Evolutionary conservation across 1,140 invertebrate genomes (phyloP), one percentile per base, ranked within the genome.

Genomic region (Asbolus verrucosus): DNA sequence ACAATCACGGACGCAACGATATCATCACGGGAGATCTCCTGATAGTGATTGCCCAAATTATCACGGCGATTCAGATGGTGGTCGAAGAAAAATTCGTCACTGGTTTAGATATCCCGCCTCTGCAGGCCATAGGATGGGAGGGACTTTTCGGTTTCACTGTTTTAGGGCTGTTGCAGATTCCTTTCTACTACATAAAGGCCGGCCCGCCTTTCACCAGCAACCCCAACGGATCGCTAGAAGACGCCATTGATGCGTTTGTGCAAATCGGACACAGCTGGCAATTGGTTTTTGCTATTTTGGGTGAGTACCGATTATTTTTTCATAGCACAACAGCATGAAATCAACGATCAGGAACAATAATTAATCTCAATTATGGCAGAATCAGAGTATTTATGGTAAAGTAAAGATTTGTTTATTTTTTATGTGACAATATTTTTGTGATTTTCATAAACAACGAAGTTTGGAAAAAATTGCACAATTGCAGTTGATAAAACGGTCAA

Each of bases 111-210:
- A 94, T 98, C 36, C 91, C 94, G 0, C 87, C 87, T 0, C 70
- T 89, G 68, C 92, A 89, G 84, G 95, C 94, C 16, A 93, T 97
- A 33, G 96, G 96, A 2, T 96, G 92, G 92, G 96, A 98, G 87
- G 96, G 93, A 13, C 77, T 97, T 6, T 98, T 96, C 83, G 96
- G 96, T 11, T 92, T 97, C 77, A 78, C 85, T 0, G 87, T 89
- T n/a, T 85, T 97, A 6, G 85, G 86, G 2, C 41, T 93, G 0
- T 80, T 94, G 0, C 87, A 95, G 72, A 85, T 97, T 54, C 92
- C 94, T 1, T 89, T 98, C 75, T 95, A 96, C 84, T 97, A 86
- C 82, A 91, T 96, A 41, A 85, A 88, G 21, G 91, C 89, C 13
- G 83, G 85, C 9, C 85, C 87, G 8, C 90, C 91, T 36, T 95